Evolutionary conservation across 2,888 invertebrate genomes (phyloP).

Genomic region (Rhagonycha lutea): DNA sequence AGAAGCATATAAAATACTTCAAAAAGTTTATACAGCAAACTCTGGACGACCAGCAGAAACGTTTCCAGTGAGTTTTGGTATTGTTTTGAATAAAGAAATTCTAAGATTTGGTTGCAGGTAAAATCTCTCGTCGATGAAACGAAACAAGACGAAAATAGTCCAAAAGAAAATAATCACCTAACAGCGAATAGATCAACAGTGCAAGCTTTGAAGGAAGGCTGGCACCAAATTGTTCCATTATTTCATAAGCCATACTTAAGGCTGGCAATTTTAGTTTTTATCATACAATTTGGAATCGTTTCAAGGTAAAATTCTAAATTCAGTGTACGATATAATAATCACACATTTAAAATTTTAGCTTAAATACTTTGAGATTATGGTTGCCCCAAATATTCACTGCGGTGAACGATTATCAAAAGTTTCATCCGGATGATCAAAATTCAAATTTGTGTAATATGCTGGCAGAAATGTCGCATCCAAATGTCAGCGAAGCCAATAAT

Average conservation of each 20-base stretch:
- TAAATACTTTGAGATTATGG: conserved; percentile 85
- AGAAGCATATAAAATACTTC: conserved; percentile 67
- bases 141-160: conserved; percentile 39
- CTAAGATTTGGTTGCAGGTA: conserved; percentile 42
- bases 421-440: conserved; percentile 36
- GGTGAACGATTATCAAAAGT: conserved; percentile 55
- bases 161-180: conserved; percentile 48
- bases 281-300: conserved; percentile 68
- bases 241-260: conserved; percentile 65
- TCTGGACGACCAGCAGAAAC: conserved; percentile 63
- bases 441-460: conserved; percentile 56
- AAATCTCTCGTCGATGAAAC: conserved; percentile 49
- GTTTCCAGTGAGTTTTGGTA: conserved; percentile 64
- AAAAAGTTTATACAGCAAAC: conserved; percentile 67
- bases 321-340: not conserved
- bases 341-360: conserved; percentile 39
- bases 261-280: conserved; percentile 66
- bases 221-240: conserved; percentile 67
- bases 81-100: not conserved
- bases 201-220: conserved; percentile 62
- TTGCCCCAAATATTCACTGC: conserved; percentile 83
- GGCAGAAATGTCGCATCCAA: conserved; percentile 53
- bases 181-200: conserved; percentile 45
- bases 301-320: conserved; percentile 60
- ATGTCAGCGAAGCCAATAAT: conserved; percentile 16